Percentiles rank a stretch among this genome's conserved stretches.
These are phyloP conservation scores for Thymelicus sylvestris DNA, from an alignment of 2,888 invertebrate species.

Conservation along the genomic window DNA sequence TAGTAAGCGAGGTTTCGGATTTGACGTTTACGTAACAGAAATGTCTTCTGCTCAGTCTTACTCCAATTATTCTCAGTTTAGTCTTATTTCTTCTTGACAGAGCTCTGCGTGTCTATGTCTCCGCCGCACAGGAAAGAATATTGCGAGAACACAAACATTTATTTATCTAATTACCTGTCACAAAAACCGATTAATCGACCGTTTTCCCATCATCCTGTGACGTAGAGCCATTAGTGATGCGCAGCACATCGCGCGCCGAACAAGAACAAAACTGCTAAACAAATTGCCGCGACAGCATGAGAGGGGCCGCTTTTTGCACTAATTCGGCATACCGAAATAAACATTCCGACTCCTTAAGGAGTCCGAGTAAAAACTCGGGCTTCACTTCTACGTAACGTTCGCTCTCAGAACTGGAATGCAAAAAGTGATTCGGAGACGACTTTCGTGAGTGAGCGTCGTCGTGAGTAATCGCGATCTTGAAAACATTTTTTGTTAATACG, in stretches of 20 bases:
- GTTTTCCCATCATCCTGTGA: constrained; percentile 56
- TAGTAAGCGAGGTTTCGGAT: too few species aligned
- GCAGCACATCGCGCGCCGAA: constrained; percentile 66
- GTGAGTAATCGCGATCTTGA: constrained; percentile 42
- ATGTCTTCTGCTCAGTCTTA: too few species aligned
- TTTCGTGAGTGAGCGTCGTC: constrained; percentile 47
- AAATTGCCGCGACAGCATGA: constrained; percentile 73
- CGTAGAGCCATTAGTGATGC: constrained; percentile 68
- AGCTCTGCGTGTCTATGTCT: too few species aligned
- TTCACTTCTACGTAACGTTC: constrained; percentile 62
- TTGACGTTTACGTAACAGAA: too few species aligned
- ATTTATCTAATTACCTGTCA: background rate
- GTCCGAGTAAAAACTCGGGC: constrained; percentile 61
- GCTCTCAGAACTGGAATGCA: constrained; percentile 53
- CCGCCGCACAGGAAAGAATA: background rate
- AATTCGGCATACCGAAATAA: constrained; percentile 85
- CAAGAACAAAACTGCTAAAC: constrained; percentile 81
- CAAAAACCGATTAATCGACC: background rate
- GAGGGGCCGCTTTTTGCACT: constrained; percentile 80
- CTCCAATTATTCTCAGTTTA: too few species aligned
- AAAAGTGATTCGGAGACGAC: constrained; percentile 61
- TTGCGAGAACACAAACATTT: background rate
- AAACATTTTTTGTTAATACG: background rate
- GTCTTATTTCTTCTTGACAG: too few species aligned
- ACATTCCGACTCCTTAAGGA: constrained; percentile 80